Conservation (phyloP, 2,888 invertebrate genomes). For the Campoletis raptor region DNA sequence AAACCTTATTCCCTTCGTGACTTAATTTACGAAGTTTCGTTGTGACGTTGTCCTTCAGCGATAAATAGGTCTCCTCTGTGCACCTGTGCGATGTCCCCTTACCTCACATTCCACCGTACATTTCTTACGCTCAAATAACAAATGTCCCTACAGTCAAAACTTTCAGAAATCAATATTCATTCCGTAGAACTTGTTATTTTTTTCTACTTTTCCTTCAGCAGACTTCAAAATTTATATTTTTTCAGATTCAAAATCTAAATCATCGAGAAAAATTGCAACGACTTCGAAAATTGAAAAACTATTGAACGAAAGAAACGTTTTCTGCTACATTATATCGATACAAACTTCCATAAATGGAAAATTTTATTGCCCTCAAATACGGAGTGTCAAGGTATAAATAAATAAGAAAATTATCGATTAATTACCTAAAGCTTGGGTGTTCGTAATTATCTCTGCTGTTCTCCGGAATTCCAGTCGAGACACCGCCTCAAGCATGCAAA, state of each 20-base stretch:
- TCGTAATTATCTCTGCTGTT: background rate
- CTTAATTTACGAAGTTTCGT: constrained; percentile 67
- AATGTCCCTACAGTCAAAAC: constrained; percentile 34
- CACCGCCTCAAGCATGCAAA: background rate
- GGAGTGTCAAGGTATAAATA: background rate
- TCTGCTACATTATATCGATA: too few relatives aligned
- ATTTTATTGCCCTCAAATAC: too few relatives aligned
- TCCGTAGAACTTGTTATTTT: background rate
- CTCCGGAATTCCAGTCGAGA: background rate
- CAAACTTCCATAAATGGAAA: background rate
- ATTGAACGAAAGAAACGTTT: too few relatives aligned
- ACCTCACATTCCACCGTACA: constrained; percentile 58
- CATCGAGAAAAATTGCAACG: too few relatives aligned
- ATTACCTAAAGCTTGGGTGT: background rate
- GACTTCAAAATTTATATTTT: too few relatives aligned
- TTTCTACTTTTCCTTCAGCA: too few relatives aligned
- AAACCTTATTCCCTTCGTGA: constrained; percentile 68
- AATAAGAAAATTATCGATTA: background rate
- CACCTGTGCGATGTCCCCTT: constrained; percentile 59
- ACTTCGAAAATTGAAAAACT: too few relatives aligned
- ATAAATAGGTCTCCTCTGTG: constrained; percentile 66
- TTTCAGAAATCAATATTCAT: background rate
- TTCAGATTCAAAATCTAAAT: too few relatives aligned
- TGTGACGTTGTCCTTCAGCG: constrained; percentile 61
- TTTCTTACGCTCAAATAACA: constrained; percentile 20